A percentile compares a stretch with the other conserved stretches of the same genome.
Conservation (phyloP, 1,140 invertebrate species). For the Scaptomyza montana region DNA sequence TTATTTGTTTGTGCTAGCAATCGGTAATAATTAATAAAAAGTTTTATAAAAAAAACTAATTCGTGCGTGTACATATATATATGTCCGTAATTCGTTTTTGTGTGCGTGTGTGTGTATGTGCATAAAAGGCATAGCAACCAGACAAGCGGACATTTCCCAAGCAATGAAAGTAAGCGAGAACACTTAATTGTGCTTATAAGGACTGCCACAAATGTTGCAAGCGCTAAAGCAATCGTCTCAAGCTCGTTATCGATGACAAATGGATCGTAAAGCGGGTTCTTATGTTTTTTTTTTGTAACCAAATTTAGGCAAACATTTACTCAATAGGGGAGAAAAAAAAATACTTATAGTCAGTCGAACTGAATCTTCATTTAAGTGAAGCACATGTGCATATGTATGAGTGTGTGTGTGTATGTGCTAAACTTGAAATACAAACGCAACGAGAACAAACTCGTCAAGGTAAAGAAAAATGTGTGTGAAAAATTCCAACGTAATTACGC, state of each 20-base stretch:
- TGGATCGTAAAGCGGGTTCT: conserved; percentile 50
- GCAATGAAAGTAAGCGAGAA: conserved; percentile 41
- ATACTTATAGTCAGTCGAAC: conserved; percentile 49
- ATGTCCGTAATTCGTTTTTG: conserved; percentile 10
- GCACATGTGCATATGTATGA: conserved; percentile 52
- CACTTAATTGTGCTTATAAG: conserved; percentile 45
- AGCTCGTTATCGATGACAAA: conserved; percentile 45
- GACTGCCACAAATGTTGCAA: conserved; percentile 35
- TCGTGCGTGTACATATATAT: conserved; percentile 16
- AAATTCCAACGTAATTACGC: conserved; percentile 77
- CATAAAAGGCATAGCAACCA: conserved; percentile 62
- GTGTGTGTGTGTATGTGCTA: conserved; percentile 55
- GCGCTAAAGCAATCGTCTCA: conserved; percentile 22
- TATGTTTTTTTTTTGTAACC: conserved; percentile 12
- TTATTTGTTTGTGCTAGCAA: conserved; percentile 24
- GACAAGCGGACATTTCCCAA: conserved; percentile 45
- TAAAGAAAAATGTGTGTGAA: conserved; percentile 67
- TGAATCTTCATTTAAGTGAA: conserved; percentile 43
- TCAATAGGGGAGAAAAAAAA: conserved; percentile 34
- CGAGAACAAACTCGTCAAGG: conserved; percentile 76
- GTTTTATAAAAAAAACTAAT: conserved; percentile 43
- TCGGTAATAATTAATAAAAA: conserved; percentile 39
- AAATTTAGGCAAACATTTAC: conserved; percentile 35
- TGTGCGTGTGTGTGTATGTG: conserved; percentile 38
- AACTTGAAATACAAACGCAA: conserved; percentile 70